Evolutionary conservation across 2,888 invertebrate genomes (phyloP).

Genomic region (Tetheella fluctuosa): DNA sequence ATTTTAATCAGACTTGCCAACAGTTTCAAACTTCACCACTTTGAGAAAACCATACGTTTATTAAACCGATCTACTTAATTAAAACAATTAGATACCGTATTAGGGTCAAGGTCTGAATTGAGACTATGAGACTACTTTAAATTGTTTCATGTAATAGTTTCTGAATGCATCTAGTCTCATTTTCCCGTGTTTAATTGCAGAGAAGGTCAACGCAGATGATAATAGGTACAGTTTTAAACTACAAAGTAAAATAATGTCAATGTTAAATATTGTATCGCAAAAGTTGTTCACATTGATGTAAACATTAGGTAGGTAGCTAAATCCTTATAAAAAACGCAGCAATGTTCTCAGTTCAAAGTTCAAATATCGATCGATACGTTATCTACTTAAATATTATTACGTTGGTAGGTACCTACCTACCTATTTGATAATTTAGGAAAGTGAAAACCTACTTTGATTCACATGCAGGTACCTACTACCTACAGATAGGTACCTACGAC

Average conservation of each 20-base stretch:
- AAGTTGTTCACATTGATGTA: slow-evolving; percentile 24
- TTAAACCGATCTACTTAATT: slow-evolving; percentile 33
- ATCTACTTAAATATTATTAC: too few species aligned
- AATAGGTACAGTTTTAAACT: slow-evolving; percentile 32
- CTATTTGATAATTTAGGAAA: too few species aligned
- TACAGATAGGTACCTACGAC: too few species aligned
- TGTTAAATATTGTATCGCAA: slow-evolving; percentile 34
- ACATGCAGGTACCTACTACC: too few species aligned
- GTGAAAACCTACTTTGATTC: too few species aligned
- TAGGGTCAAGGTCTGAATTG: slow-evolving; percentile 48
- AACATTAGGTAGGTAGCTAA: slow-evolving; percentile 7
- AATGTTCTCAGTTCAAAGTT: too few species aligned
- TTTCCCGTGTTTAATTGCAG: slow-evolving; percentile 51
- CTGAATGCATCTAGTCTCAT: slow-evolving; percentile 38
- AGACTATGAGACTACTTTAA: slow-evolving; percentile 35
- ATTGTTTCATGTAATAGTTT: slow-evolving; percentile 45
- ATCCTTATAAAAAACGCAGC: not conserved
- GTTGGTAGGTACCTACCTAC: too few species aligned
- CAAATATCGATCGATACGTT: too few species aligned
- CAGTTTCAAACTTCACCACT: not conserved
- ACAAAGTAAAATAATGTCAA: slow-evolving; percentile 39
- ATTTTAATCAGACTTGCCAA: too few species aligned
- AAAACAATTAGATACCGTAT: slow-evolving; percentile 43
- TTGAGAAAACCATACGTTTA: slow-evolving; percentile 13
- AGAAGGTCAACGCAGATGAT: slow-evolving; percentile 43